Base-by-base conservation (phyloP, 35 echinoderm and acorn worm species). In the Lytechinus pictus region DNA sequence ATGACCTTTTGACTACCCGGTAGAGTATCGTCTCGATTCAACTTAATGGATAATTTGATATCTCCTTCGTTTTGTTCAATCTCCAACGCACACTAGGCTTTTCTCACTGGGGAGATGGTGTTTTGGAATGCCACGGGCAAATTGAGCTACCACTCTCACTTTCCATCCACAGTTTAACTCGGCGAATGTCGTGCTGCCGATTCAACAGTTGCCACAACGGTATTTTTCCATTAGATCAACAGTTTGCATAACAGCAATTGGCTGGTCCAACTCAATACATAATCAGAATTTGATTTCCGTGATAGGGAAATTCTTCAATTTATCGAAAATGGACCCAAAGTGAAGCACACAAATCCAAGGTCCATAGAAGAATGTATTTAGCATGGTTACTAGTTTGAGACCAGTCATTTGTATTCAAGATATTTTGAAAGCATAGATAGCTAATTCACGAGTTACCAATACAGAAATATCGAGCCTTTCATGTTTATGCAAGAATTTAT, bases 1-100 rank as follows among this genome's bases (percentile, higher is more conserved):
- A 79, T 79, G 66, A 79, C 66, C 66, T 79, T 79, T 79, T 79
- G 66, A 79, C 66, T 24, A 79, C 16, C n/a, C n/a, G 66, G 66
- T 79, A 79, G 66, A 79, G 66, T 79, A 79, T 79, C 66, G 61
- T 79, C 66, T 79, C 66, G 21, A 79, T 79, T 79, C 66, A 79
- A 79, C 66, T 79, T 79, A 79, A 79, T 79, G 66, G 66, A 79
- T 79, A 79, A 79, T 79, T 79, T 79, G 66, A 79, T 79, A 79
- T 79, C 66, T 79, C 66, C 66, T 79, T 24, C 66, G 66, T 79
- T 79, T 79, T 79, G 66, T 79, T 79, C 66, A 79, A 79, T 79
- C 66, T 79, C 66, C 19, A 79, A 24, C 66, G 66, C 66, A 79
- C 66, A 79, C 66, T 24, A 79, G 66, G 66, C 66, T 79, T 24